phyloP scores from a whole-genome alignment of 2,888 invertebrate genomes.

The Protodeltote pygarga region DNA sequence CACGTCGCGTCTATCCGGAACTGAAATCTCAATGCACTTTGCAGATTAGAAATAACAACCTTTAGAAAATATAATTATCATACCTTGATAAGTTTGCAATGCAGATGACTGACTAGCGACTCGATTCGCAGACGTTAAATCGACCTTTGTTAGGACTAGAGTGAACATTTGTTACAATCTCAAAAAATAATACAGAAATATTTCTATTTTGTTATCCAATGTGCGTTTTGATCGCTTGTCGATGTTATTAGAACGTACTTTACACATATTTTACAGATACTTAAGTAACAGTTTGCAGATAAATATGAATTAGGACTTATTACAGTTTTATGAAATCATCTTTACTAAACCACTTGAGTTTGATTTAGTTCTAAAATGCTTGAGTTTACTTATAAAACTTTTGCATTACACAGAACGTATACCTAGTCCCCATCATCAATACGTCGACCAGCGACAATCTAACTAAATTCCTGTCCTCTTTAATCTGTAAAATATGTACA shows the following conservation, averaged over 20 bases:
- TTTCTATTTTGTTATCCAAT: conserved; percentile 32
- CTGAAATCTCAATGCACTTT: conserved; percentile 29
- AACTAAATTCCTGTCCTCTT: background rate
- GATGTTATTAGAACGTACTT: conserved; percentile 10
- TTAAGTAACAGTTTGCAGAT: too few relatives aligned
- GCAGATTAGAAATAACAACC: conserved; percentile 10
- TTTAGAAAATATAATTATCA: conserved; percentile 25
- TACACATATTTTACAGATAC: conserved; percentile 16
- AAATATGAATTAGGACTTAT: too few relatives aligned
- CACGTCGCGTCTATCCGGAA: conserved; percentile 29
- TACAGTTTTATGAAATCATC: too few relatives aligned
- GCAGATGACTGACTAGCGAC: conserved; percentile 41
- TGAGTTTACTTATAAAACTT: too few relatives aligned
- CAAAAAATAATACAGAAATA: conserved; percentile 47
- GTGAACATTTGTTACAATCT: conserved; percentile 50
- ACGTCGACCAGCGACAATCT: too few relatives aligned
- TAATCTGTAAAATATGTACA: conserved; percentile 27
- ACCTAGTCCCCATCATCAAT: too few relatives aligned
- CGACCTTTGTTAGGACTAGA: conserved; percentile 58
- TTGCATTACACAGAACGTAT: too few relatives aligned
- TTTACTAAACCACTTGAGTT: too few relatives aligned
- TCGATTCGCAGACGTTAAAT: conserved; percentile 21
- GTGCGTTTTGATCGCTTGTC: conserved; percentile 31
- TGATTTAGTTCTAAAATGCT: too few relatives aligned
- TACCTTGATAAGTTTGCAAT: conserved; percentile 11